These are phyloP conservation scores for Nezara viridula DNA, from an alignment of 2,888 invertebrate genomes.

Conservation along the genomic window DNA sequence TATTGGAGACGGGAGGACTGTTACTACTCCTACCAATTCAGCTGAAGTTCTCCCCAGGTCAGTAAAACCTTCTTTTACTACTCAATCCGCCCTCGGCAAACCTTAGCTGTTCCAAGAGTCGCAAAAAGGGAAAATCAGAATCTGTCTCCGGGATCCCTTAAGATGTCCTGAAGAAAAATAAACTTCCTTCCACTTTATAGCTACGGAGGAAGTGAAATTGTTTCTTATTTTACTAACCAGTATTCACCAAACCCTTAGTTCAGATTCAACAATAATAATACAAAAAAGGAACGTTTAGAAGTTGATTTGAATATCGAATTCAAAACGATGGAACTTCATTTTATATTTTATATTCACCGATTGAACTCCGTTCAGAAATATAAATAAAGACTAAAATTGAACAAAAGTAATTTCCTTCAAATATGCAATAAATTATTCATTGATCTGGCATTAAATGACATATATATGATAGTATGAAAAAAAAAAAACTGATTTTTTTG, in stretches of 20 bases:
- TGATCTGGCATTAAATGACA: too few species aligned
- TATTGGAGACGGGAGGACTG: not conserved
- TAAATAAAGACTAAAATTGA: too few species aligned
- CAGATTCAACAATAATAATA: not conserved
- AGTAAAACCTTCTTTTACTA: constrained; percentile 29
- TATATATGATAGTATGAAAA: too few species aligned
- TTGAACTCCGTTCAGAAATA: too few species aligned
- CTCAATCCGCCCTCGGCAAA: constrained; percentile 4
- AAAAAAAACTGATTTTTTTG: too few species aligned
- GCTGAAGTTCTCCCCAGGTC: not conserved
- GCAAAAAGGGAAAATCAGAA: not conserved
- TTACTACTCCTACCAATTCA: constrained; percentile 10
- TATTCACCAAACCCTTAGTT: not conserved
- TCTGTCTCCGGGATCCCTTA: not conserved
- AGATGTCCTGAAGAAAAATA: not conserved
- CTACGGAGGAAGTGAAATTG: not conserved
- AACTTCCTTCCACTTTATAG: constrained; percentile 4
- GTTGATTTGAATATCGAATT: not conserved
- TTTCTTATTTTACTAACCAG: not conserved
- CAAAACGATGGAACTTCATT: not conserved
- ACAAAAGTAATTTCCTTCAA: too few species aligned
- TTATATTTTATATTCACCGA: too few species aligned
- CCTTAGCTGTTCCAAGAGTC: not conserved
- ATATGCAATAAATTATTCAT: too few species aligned
- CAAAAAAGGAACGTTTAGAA: not conserved